Evolutionary conservation across 2,113 vertebrate species (phyloP), one percentile per base, ranked within the genome.

Genomic region (Gymnorhina tibicen): DNA sequence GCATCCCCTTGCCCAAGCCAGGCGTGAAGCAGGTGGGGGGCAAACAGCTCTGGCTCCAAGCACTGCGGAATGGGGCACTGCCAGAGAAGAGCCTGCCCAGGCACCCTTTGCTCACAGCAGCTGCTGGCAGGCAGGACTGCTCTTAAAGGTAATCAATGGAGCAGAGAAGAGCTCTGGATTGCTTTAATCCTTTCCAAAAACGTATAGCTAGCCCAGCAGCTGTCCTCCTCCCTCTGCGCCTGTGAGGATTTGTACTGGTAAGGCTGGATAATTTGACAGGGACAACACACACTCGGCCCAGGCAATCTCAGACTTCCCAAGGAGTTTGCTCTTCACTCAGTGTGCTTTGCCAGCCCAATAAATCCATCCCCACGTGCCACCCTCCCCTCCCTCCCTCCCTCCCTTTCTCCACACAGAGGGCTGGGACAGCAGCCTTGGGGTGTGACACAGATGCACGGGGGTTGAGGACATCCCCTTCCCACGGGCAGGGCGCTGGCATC

Each of bases 151-250:
- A 82, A 87, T 8, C 68, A 89, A 55, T 56, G 74, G 81, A 82
- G 76, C 66, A 78, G 81, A 85, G 81, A 87, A 56, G 32, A 89
- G 63, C 81, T 91, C 85, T 73, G 94, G 58, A 33, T 87, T 58
- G 83, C 80, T 84, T 89, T 74, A 93, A 93, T 87, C 94, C 91
- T 95, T 89, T 75, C 81, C 74, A 78, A 91, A 91, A 89, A 35
- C 32, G 60, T 49, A 6, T 15, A 16, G 49, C 52, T 17, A 79
- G 70, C 81, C 84, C 83, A 72, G 91, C 58, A 78, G 94, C 59
- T 10, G 23, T 35, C 78, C 81, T 86, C 79, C 70, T 83, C 56
- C 77, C 66, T 37, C 53, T 33, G 89, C 2, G 84, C 77, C 49
- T 9, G 73, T 9, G 77, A 94, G 35, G 93, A 82, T 85, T 67